Evolutionary conservation across 2,113 vertebrate species (phyloP).

Genomic region (Tetrax tetrax): DNA sequence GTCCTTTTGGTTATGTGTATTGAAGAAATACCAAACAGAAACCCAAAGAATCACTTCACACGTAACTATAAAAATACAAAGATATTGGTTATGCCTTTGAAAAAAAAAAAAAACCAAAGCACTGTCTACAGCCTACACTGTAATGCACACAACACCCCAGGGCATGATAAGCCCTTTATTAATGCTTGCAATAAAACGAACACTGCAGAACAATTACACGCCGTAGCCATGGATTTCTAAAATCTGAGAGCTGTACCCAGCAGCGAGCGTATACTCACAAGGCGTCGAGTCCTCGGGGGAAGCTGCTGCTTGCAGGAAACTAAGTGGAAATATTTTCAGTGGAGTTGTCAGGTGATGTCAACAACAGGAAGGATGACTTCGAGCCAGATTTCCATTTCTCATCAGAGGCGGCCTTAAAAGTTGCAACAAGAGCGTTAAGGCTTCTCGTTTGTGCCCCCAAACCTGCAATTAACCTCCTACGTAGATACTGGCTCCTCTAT

Average conservation of each 20-base stretch:
- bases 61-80: background rate
- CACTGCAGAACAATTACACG: background rate
- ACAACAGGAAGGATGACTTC: conserved; percentile 40
- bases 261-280: background rate
- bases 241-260: background rate
- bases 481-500: background rate
- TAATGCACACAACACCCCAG: background rate
- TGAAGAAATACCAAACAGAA: background rate
- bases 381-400: conserved; percentile 50
- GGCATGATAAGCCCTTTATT: background rate
- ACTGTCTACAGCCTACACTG: background rate
- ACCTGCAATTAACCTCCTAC: background rate
- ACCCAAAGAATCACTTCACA: background rate
- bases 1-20: background rate
- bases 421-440: background rate
- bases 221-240: background rate
- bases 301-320: background rate
- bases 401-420: conserved; percentile 10
- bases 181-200: background rate
- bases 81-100: background rate
- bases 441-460: background rate
- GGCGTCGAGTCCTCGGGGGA: background rate
- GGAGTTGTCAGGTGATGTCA: conserved; percentile 62
- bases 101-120: background rate
- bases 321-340: background rate